These are phyloP conservation scores for Nannoperca obscura DNA, from an alignment of 2,797 vertebrate genomes.

Conservation along the genomic window DNA sequence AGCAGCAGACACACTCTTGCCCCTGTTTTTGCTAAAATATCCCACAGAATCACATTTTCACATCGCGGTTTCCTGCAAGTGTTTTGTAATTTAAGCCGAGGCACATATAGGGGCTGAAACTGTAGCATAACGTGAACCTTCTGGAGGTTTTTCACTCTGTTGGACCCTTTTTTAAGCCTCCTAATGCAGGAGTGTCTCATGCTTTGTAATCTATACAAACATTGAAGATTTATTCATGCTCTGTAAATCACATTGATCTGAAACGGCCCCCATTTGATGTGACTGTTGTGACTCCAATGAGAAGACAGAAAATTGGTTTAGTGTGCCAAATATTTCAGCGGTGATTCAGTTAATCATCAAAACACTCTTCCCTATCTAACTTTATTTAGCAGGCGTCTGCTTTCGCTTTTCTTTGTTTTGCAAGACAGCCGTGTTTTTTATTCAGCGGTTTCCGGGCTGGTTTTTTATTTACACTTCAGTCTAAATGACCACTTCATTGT, in stretches of 20 bases:
- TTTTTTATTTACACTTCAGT: not conserved
- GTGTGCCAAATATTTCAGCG: slow-evolving; percentile 42
- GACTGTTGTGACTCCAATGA: slow-evolving; percentile 25
- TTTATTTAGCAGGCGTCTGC: not conserved
- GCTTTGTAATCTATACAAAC: slow-evolving; percentile 45
- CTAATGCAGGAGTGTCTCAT: slow-evolving; percentile 22
- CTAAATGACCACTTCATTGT: not conserved
- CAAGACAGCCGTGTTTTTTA: slow-evolving; percentile 1
- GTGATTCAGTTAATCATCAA: slow-evolving; percentile 30
- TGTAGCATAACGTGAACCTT: slow-evolving; percentile 59
- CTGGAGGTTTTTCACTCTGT: slow-evolving; percentile 54
- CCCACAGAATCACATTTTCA: slow-evolving; percentile 45
- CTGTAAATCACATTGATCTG: slow-evolving; percentile 46
- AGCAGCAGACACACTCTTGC: not conserved
- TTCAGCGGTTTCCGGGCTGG: not conserved
- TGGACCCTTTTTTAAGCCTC: slow-evolving; percentile 32
- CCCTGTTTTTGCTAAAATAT: slow-evolving; percentile 17
- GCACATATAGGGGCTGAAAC: slow-evolving; percentile 57
- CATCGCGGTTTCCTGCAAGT: slow-evolving; percentile 29
- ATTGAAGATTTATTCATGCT: slow-evolving; percentile 33
- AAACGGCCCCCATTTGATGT: slow-evolving; percentile 32
- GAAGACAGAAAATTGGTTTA: slow-evolving; percentile 18
- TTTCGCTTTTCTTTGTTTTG: not conserved
- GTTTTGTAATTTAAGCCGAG: slow-evolving; percentile 54
- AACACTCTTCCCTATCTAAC: slow-evolving; percentile 1